phyloP scores from a whole-genome alignment of 2,888 invertebrate species.

The Macrosoma leucophasiata region DNA sequence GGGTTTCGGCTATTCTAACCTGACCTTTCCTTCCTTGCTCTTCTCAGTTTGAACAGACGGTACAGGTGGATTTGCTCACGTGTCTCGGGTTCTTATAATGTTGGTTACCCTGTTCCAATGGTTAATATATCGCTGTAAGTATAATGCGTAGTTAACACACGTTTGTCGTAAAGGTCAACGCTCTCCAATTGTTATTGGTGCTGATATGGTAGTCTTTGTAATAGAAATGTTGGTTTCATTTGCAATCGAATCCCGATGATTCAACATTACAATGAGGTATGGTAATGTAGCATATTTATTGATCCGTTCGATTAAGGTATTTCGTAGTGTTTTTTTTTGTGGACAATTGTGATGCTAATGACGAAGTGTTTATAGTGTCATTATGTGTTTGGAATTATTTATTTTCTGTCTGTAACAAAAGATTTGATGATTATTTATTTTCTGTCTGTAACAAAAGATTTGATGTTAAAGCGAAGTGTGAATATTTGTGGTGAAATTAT shows the following conservation, averaged over 20 bases:
- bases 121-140: slow-evolving; percentile 49
- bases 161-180: slow-evolving; percentile 33
- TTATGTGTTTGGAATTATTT: too few relatives aligned
- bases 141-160: slow-evolving; percentile 36
- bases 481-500: too few relatives aligned
- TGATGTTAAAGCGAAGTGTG: too few relatives aligned
- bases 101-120: slow-evolving; percentile 44
- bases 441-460: too few relatives aligned
- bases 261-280: slow-evolving; percentile 18
- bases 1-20: slow-evolving; percentile 32
- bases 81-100: slow-evolving; percentile 34
- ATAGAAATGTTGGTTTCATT: slow-evolving; percentile 30
- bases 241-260: slow-evolving; percentile 27
- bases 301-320: too few relatives aligned
- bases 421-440: too few relatives aligned
- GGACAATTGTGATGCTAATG: too few relatives aligned
- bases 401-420: too few relatives aligned
- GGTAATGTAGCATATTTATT: slow-evolving; percentile 13
- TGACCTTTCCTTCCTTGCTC: slow-evolving; percentile 37
- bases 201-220: slow-evolving; percentile 31
- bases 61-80: slow-evolving; percentile 19
- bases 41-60: slow-evolving; percentile 22
- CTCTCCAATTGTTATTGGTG: slow-evolving; percentile 29
- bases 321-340: too few relatives aligned
- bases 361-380: too few relatives aligned